A percentile compares a stretch with the other conserved stretches of the same genome.
Evolutionary conservation across 2,888 invertebrate species (phyloP).

Genomic region (Pinctada fucata): DNA sequence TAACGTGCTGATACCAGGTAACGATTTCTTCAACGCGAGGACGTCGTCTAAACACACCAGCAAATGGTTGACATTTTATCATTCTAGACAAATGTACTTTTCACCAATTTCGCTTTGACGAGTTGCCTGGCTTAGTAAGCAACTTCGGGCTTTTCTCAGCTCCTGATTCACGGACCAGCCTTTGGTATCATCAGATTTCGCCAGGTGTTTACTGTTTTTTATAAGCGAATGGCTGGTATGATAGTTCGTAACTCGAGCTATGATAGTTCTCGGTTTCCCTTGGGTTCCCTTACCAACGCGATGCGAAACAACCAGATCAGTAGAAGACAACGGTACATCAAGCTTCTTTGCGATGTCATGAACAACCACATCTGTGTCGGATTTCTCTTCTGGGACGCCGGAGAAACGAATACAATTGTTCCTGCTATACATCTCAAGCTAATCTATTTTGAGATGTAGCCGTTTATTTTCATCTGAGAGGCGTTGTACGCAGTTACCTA

Average conservation of each 20-base stretch:
- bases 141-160: no score
- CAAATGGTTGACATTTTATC: no score
- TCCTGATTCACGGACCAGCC: background rate
- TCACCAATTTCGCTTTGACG: no score
- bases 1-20: no score
- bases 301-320: no score
- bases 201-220: background rate
- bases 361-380: background rate
- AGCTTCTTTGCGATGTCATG: background rate
- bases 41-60: no score
- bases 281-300: background rate
- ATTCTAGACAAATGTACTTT: no score
- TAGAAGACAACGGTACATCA: no score
- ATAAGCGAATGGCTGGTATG: background rate
- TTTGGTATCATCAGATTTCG: background rate
- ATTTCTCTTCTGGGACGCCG: background rate
- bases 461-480: conserved; percentile 3
- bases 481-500: background rate
- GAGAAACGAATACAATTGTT: background rate
- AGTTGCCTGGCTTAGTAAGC: no score
- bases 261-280: background rate
- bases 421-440: background rate
- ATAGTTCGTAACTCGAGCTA: background rate
- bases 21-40: no score
- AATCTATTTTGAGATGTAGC: background rate